Percentiles rank a stretch among this genome's conserved stretches.
phyloP scores from a whole-genome alignment of 2,797 vertebrate species.

The Macrochelys suwanniensis region DNA sequence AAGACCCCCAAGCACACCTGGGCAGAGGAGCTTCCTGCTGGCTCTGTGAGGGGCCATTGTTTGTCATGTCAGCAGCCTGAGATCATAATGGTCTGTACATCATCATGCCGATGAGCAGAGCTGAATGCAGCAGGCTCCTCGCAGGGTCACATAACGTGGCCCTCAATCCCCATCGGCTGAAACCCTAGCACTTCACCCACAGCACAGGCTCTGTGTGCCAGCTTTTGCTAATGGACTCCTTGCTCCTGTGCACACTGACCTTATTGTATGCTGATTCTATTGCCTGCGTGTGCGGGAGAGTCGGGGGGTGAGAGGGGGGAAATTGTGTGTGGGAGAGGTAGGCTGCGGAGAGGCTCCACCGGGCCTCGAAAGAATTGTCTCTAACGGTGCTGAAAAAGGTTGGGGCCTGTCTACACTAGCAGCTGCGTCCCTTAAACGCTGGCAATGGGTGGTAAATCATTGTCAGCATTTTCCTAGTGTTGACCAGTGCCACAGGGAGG shows the following conservation, averaged over 20 bases:
- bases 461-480: not conserved
- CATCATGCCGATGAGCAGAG: conserved; percentile 84
- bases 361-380: not conserved
- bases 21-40: conserved; percentile 81
- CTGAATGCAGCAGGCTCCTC: conserved; percentile 73
- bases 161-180: conserved; percentile 83
- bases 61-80: conserved; percentile 84
- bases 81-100: conserved; percentile 83
- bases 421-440: not conserved
- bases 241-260: not conserved
- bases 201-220: conserved; percentile 80
- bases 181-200: conserved; percentile 78
- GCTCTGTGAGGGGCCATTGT: conserved; percentile 88
- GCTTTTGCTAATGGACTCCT: conserved; percentile 56
- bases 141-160: conserved; percentile 74
- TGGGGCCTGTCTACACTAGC: not conserved
- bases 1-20: conserved; percentile 81
- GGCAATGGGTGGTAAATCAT: not conserved
- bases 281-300: not conserved
- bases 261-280: not conserved
- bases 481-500: not conserved
- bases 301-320: not conserved
- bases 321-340: not conserved
- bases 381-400: not conserved
- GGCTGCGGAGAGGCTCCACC: not conserved